phyloP scores from a whole-genome alignment of 2,888 invertebrate species.

The Melinaea menophilus region DNA sequence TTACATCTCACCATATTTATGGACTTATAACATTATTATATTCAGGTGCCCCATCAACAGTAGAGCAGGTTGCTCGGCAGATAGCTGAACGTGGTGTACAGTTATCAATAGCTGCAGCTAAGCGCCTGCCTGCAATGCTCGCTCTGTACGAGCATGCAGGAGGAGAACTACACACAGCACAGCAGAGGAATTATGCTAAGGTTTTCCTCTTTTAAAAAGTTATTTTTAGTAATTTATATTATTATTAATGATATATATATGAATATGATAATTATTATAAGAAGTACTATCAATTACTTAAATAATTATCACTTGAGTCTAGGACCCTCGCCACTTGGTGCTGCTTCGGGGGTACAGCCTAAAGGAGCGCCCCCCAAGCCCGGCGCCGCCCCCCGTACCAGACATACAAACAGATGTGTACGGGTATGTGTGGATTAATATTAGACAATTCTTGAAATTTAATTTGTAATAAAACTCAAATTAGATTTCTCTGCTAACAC shows the following conservation, averaged over 20 bases:
- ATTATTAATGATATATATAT: too few relatives aligned
- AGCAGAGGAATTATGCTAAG: constrained; percentile 94
- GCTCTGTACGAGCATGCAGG: constrained; percentile 94
- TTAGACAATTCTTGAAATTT: too few relatives aligned
- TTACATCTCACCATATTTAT: background rate
- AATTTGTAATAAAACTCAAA: too few relatives aligned
- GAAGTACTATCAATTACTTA: too few relatives aligned
- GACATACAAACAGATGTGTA: constrained; percentile 65
- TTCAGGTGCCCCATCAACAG: constrained; percentile 70
- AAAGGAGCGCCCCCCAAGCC: constrained; percentile 82
- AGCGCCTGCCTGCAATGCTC: constrained; percentile 90
- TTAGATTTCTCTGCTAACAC: too few relatives aligned
- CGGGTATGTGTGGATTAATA: constrained; percentile 42
- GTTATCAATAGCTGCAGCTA: constrained; percentile 91
- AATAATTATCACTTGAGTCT: background rate
- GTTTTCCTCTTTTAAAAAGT: constrained; percentile 48
- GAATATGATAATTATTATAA: too few relatives aligned
- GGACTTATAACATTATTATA: constrained; percentile 35
- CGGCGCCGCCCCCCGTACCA: constrained; percentile 76
- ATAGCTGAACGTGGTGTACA: constrained; percentile 90
- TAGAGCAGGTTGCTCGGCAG: constrained; percentile 89
- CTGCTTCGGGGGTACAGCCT: constrained; percentile 85
- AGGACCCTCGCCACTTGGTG: constrained; percentile 89
- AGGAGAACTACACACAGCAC: constrained; percentile 86
- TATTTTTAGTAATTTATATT: constrained; percentile 1